A percentile compares a stretch with the other conserved stretches of the same genome.
These are phyloP conservation scores for Lampris incognitus DNA, from an alignment of 2,113 vertebrate species.

Conservation along the genomic window DNA sequence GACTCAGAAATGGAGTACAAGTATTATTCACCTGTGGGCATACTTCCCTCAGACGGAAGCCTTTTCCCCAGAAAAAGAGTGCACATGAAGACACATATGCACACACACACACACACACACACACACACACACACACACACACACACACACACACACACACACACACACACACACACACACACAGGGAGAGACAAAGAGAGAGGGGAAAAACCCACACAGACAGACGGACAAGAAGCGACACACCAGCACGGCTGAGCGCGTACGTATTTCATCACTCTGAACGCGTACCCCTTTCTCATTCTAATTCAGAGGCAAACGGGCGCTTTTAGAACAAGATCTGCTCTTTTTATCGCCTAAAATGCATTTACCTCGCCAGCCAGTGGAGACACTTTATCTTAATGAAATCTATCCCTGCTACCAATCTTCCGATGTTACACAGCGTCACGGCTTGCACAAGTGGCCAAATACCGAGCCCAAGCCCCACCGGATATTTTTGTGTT, in stretches of 20 bases:
- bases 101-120: slow-evolving; percentile 6
- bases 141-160: slow-evolving; percentile 36
- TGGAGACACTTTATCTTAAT: slow-evolving; percentile 77
- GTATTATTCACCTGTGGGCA: slow-evolving; percentile 56
- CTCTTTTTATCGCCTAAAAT: slow-evolving; percentile 72
- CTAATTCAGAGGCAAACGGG: slow-evolving; percentile 60
- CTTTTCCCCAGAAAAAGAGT: slow-evolving; percentile 27
- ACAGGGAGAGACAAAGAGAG: neutral
- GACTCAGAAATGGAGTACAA: slow-evolving; percentile 51
- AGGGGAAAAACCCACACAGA: slow-evolving; percentile 33
- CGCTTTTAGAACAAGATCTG: slow-evolving; percentile 67
- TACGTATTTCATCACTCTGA: slow-evolving; percentile 37
- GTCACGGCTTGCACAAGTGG: slow-evolving; percentile 57
- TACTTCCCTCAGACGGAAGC: slow-evolving; percentile 42
- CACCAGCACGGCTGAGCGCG: slow-evolving; percentile 29
- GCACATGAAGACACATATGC: neutral
- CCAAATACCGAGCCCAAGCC: slow-evolving; percentile 22
- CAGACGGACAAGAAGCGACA: slow-evolving; percentile 20
- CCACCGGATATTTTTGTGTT: slow-evolving; percentile 35
- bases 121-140: neutral
- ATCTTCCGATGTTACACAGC: slow-evolving; percentile 69
- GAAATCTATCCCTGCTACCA: slow-evolving; percentile 73
- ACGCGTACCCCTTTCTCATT: slow-evolving; percentile 62
- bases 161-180: slow-evolving; percentile 24
- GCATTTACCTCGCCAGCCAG: slow-evolving; percentile 64